phyloP scores from a whole-genome alignment of 2,888 invertebrate genomes.

The Hymenopus coronatus region DNA sequence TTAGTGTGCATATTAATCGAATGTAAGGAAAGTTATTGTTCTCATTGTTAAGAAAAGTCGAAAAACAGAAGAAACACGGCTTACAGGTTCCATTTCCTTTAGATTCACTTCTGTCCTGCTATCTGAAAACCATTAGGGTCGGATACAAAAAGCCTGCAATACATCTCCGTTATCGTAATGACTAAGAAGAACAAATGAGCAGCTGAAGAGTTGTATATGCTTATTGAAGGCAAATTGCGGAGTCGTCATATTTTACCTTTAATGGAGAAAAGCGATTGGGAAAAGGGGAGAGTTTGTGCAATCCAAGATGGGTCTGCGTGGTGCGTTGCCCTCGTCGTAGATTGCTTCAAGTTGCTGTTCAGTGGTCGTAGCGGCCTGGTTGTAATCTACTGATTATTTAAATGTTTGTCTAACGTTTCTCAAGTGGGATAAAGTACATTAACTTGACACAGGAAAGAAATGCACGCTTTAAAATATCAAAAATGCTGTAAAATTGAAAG shows the following conservation, averaged over 20 bases:
- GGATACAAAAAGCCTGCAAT: conserved; percentile 24
- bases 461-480: too few species aligned
- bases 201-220: not conserved
- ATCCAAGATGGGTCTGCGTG: not conserved
- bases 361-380: too few species aligned
- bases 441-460: too few species aligned
- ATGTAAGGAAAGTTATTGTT: too few species aligned
- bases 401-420: too few species aligned
- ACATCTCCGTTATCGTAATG: not conserved
- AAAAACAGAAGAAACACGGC: not conserved
- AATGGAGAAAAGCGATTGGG: not conserved
- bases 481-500: too few species aligned
- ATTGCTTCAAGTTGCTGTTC: not conserved
- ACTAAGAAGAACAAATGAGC: conserved; percentile 8
- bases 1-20: too few species aligned
- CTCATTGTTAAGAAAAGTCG: not conserved
- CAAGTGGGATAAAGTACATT: too few species aligned
- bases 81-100: not conserved
- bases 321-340: not conserved
- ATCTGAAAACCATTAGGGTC: conserved; percentile 34
- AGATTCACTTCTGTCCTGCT: not conserved
- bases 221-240: conserved; percentile 22
- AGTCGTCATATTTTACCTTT: not conserved
- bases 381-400: not conserved
- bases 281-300: too few species aligned